Percentiles rank a stretch among this genome's conserved stretches.
These are phyloP conservation scores for Neopipo cinnamomea DNA, from an alignment of 2,113 vertebrate genomes.

Conservation along the genomic window DNA sequence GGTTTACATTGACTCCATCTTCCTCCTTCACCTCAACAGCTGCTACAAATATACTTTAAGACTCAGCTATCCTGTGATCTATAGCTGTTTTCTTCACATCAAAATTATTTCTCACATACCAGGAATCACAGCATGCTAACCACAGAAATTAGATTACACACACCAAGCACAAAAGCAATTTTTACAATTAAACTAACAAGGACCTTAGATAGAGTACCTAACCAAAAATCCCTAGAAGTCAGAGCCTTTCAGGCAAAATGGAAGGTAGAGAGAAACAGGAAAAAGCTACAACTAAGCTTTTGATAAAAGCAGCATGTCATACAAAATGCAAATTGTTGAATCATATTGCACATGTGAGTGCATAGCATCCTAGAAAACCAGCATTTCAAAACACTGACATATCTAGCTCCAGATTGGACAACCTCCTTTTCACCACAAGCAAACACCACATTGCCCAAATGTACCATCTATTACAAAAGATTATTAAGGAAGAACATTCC, in stretches of 20 bases:
- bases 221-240: not conserved
- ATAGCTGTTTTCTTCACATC: not conserved
- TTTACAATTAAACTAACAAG: not conserved
- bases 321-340: not conserved
- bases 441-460: not conserved
- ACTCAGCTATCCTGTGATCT: not conserved
- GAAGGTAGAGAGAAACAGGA: not conserved
- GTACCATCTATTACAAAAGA: not conserved
- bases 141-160: not conserved
- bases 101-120: not conserved
- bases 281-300: not conserved
- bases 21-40: not conserved
- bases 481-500: not conserved
- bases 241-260: not conserved
- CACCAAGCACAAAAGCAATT: not conserved
- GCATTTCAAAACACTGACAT: not conserved
- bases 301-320: not conserved
- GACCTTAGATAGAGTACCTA: not conserved
- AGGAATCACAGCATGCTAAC: not conserved
- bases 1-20: not conserved
- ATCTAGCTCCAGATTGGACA: not conserved
- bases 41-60: not conserved
- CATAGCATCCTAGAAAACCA: not conserved
- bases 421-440: not conserved
- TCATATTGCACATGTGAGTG: rapidly evolving